phyloP scores from a whole-genome alignment of 2,797 vertebrate species.

The Gallinago nigripennis region DNA sequence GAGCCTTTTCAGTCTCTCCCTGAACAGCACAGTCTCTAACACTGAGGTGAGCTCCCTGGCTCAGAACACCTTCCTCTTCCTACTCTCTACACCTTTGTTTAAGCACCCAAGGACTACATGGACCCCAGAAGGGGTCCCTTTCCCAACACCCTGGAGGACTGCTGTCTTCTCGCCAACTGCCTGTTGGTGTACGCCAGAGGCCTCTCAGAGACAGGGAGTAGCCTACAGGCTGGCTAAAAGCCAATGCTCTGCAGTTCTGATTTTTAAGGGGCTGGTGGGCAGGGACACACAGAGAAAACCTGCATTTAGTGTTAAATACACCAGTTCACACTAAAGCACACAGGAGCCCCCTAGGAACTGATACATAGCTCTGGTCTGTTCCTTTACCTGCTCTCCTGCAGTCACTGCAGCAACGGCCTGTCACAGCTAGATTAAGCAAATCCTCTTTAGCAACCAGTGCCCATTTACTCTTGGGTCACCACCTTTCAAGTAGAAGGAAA shows the following conservation, averaged over 20 bases:
- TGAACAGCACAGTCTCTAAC: not conserved
- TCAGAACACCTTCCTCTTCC: not conserved
- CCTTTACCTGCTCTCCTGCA: not conserved
- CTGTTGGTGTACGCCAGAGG: not conserved
- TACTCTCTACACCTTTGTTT: not conserved
- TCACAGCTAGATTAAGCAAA: not conserved
- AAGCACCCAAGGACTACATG: not conserved
- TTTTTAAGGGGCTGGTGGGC: not conserved
- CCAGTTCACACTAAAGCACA: not conserved
- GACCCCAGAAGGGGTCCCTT: not conserved
- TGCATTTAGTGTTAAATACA: not conserved
- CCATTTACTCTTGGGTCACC: not conserved
- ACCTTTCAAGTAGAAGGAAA: not conserved
- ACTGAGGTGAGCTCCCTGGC: not conserved
- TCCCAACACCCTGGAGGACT: not conserved
- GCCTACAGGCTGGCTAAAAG: not conserved
- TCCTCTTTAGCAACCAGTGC: not conserved
- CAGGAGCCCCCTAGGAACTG: not conserved
- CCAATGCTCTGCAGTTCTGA: not conserved
- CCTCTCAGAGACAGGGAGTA: not conserved
- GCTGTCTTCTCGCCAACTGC: rapidly evolving
- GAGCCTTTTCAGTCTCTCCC: not conserved
- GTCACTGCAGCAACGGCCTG: not conserved
- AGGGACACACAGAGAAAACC: not conserved
- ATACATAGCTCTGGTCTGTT: not conserved